Conservation (phyloP, 2,888 invertebrate species). For the Drosophila nigritarsus region DNA sequence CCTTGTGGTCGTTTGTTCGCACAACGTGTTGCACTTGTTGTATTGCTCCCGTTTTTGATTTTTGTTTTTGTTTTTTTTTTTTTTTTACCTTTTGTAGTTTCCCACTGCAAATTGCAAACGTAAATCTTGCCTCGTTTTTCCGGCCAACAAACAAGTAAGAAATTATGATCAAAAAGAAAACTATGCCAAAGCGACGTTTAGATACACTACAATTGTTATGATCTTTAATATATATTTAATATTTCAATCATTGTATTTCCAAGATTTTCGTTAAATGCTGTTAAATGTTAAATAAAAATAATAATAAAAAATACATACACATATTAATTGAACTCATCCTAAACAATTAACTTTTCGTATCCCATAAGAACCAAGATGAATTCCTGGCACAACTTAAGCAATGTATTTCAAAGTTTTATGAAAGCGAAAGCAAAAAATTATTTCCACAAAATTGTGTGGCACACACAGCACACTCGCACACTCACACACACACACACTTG, state of each 20-base stretch:
- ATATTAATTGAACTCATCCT: background rate
- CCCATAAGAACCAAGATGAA: conserved; percentile 6
- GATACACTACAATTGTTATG: conserved; percentile 26
- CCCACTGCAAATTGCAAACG: conserved; percentile 62
- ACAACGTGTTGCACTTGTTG: conserved; percentile 73
- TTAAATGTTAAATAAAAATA: background rate
- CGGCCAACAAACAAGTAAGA: conserved; percentile 37
- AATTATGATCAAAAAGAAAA: conserved; percentile 21
- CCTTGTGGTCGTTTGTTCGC: conserved; percentile 26
- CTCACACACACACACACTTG: conserved; percentile 2
- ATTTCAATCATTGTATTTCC: too few relatives aligned
- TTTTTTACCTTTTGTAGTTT: conserved; percentile 28
- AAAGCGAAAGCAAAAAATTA: conserved; percentile 32
- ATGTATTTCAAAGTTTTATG: conserved; percentile 73
- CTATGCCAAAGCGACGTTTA: conserved; percentile 15
- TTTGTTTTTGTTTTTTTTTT: background rate
- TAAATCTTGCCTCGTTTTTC: conserved; percentile 66
- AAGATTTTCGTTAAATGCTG: background rate
- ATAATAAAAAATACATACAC: too few relatives aligned
- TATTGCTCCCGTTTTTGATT: conserved; percentile 16
- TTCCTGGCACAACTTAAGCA: conserved; percentile 53
- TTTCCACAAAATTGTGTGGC: conserved; percentile 42
- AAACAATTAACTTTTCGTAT: background rate
- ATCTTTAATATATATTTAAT: background rate
- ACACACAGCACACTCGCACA: conserved; percentile 38